Base-by-base conservation (phyloP, 1,140 invertebrate species). In the Drosophila kurseongensis region DNA sequence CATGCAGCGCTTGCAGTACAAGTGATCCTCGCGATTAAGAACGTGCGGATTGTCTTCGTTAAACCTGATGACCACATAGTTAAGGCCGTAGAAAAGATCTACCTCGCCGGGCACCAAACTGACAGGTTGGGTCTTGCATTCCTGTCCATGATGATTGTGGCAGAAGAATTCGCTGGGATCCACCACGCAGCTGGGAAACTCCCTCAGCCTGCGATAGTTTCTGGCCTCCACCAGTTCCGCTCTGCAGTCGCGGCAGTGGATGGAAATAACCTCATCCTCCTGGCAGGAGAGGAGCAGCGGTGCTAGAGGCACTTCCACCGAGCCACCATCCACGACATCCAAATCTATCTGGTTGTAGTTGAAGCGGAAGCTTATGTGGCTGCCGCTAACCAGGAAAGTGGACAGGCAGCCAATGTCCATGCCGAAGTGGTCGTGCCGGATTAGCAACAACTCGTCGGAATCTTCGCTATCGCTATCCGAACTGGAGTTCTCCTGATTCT, bases 121-220 rank as follows among this genome's bases (percentile, higher is more conserved):
- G 14, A 13, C 48, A 61, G 2, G 48, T n/a, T 59, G 14, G 18
- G 23, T 23, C 8, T 51, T 44, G 18, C 57, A 44, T 1, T 12
- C 45, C 0, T 42, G 1, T 12, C 55, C 67, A 32, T 88, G 83
- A 32, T 88, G 83, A 40, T 23, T 76, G 62, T 91, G 90, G 45
- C 90, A 91, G n/a, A 91, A 91, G 62, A 91, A 91, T 32, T 91
- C 90, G 13, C 68, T 76, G 10, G 81, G 68, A 75, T 91, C 86
- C 35, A 91, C 65, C 2, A 90, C 44, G 6, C 90, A 79, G 29
- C 67, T 78, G 23, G 90, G 90, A 29, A 88, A 91, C 44, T 91
- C 90, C 12, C 90, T 69, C 40, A 91, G 16, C 0, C 84, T 41
- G 10, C 52, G 58, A 8, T 89, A 88, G 0, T 4, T 32, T 4